phyloP scores from a whole-genome alignment of 2,113 vertebrate genomes.

The Empidonax alnorum region DNA sequence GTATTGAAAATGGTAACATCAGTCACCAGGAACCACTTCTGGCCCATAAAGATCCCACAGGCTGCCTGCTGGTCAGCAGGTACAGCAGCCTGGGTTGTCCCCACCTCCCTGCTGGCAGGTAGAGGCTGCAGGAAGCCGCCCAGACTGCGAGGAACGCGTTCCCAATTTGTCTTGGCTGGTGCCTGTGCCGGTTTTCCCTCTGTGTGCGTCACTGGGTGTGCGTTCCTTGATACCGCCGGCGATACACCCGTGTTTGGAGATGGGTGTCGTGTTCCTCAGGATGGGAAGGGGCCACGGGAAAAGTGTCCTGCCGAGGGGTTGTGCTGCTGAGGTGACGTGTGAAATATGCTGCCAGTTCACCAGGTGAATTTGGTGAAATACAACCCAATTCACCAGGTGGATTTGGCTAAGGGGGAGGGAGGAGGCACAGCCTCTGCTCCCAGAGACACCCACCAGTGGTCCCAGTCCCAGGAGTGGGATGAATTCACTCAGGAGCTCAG shows the following conservation, averaged over 20 bases:
- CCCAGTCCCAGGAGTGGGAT: background rate
- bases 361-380: no score
- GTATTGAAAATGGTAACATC: background rate
- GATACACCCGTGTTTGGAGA: background rate
- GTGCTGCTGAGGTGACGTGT: accelerated
- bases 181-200: background rate
- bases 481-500: accelerated
- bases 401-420: background rate
- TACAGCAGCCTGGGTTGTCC: accelerated
- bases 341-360: background rate
- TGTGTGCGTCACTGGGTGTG: background rate
- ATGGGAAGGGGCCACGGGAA: background rate
- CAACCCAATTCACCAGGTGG: no score
- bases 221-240: accelerated
- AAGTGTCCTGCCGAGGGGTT: background rate
- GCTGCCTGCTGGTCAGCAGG: no score
- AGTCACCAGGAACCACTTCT: background rate
- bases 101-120: background rate
- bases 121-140: background rate
- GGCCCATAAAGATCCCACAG: background rate
- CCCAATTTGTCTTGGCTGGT: background rate
- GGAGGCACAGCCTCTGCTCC: background rate
- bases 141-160: accelerated
- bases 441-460: accelerated
- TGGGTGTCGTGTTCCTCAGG: accelerated